Percentiles rank a stretch among this genome's conserved stretches.
Evolutionary conservation across 92 coral and sea anemone genomes (phyloP).

Genomic region (Phenganax stokvisi): DNA sequence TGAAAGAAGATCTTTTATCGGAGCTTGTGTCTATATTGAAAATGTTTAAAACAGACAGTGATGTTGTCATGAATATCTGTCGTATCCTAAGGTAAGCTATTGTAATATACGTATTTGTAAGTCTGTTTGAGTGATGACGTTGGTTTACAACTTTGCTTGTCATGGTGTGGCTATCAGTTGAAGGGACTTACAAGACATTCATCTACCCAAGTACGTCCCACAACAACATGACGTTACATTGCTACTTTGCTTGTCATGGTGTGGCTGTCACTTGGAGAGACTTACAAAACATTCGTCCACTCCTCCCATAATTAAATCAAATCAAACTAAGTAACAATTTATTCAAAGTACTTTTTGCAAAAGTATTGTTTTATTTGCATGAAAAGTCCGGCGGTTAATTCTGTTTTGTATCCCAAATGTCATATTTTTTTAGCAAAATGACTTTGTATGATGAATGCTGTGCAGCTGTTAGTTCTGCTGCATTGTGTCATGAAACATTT

Average conservation of each 20-base stretch:
- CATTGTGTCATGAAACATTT: conserved; percentile 63
- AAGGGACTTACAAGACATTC: too few relatives aligned
- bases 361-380: too few relatives aligned
- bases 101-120: not conserved
- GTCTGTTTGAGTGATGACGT: too few relatives aligned
- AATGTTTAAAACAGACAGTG: conserved; percentile 67
- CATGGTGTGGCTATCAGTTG: not conserved
- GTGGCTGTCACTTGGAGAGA: too few relatives aligned
- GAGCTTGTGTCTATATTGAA: conserved; percentile 50
- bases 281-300: too few relatives aligned
- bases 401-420: not conserved
- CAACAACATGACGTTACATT: too few relatives aligned
- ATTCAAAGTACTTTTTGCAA: too few relatives aligned
- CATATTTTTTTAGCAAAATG: conserved; percentile 60
- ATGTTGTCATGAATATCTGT: conserved; percentile 81
- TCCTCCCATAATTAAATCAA: too few relatives aligned
- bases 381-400: too few relatives aligned
- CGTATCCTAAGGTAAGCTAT: conserved; percentile 70
- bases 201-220: too few relatives aligned
- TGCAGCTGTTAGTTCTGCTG: conserved; percentile 52
- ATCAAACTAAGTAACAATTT: too few relatives aligned
- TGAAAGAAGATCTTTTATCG: conserved; percentile 54
- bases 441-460: conserved; percentile 94
- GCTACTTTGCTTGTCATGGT: too few relatives aligned
- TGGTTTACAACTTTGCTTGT: not conserved